phyloP scores from a whole-genome alignment of 1,140 invertebrate genomes.

The Panonychus citri region DNA sequence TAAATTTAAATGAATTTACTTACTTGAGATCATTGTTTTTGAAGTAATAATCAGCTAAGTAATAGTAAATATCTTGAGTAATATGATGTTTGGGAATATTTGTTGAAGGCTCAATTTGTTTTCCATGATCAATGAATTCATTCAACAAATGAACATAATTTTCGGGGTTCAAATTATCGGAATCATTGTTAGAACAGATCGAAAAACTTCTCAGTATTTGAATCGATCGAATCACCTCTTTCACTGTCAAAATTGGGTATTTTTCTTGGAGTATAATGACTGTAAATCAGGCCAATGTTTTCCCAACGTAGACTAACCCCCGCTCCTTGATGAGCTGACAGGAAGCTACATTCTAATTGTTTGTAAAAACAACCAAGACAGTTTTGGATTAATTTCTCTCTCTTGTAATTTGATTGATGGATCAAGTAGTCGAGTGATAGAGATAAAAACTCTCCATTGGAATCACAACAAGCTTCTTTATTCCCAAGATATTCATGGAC shows the following conservation, averaged over 20 bases:
- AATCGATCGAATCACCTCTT: slow-evolving; percentile 8
- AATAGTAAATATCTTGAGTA: no score
- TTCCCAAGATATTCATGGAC: slow-evolving; percentile 7
- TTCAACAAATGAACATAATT: no score
- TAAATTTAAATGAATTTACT: no score
- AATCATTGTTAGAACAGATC: no score
- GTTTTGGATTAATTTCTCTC: slow-evolving; percentile 1
- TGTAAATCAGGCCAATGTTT: slow-evolving; percentile 46
- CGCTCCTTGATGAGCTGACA: background rate
- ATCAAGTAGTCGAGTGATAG: background rate
- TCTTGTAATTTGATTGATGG: background rate
- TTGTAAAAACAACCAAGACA: slow-evolving; percentile 8
- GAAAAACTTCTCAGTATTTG: slow-evolving; percentile 41
- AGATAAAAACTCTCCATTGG: slow-evolving; percentile 7
- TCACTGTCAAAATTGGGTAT: slow-evolving; percentile 57
- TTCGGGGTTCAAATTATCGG: no score
- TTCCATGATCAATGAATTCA: no score
- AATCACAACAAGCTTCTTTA: slow-evolving; percentile 2
- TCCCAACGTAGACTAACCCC: slow-evolving; percentile 39
- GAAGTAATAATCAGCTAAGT: no score
- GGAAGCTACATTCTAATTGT: background rate
- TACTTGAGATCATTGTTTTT: no score
- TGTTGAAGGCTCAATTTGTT: no score
- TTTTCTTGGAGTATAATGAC: slow-evolving; percentile 51
- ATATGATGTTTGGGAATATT: no score